These are phyloP conservation scores for Watsonalla binaria DNA, from an alignment of 2,888 invertebrate genomes.

Conservation along the genomic window DNA sequence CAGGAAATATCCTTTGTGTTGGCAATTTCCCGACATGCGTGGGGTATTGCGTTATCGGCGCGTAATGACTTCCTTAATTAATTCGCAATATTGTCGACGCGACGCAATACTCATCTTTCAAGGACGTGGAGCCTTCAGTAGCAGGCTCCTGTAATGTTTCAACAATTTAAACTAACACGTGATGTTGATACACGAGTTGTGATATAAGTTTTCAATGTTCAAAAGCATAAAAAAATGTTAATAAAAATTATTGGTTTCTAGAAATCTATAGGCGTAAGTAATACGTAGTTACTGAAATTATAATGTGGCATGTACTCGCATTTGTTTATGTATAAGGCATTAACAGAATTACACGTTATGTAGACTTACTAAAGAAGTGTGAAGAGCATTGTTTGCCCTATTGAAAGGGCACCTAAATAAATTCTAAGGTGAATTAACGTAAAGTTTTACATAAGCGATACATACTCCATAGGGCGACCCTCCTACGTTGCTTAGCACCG, in stretches of 20 bases:
- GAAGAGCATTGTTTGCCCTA: neutral
- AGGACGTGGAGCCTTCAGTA: constrained; percentile 12
- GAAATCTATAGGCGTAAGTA: too few species aligned
- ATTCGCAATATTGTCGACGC: constrained; percentile 63
- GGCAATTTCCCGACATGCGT: constrained; percentile 75
- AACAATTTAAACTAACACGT: neutral
- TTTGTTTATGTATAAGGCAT: too few species aligned
- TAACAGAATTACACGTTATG: too few species aligned
- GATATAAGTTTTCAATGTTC: too few species aligned
- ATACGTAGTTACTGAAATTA: too few species aligned
- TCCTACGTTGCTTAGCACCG: constrained; percentile 64
- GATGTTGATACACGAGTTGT: too few species aligned
- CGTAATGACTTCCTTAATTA: constrained; percentile 79
- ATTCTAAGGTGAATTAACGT: neutral
- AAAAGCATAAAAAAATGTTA: too few species aligned
- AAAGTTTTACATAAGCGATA: constrained; percentile 30
- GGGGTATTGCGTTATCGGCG: constrained; percentile 72
- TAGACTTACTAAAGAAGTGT: too few species aligned
- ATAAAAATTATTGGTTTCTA: too few species aligned
- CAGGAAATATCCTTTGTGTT: constrained; percentile 77
- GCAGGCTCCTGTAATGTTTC: neutral
- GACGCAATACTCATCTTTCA: constrained; percentile 17
- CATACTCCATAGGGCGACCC: neutral
- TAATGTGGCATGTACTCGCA: too few species aligned
- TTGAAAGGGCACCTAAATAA: constrained; percentile 10